Conservation (phyloP, 2,797 vertebrate species). For the Chaetodon trifasciatus region DNA sequence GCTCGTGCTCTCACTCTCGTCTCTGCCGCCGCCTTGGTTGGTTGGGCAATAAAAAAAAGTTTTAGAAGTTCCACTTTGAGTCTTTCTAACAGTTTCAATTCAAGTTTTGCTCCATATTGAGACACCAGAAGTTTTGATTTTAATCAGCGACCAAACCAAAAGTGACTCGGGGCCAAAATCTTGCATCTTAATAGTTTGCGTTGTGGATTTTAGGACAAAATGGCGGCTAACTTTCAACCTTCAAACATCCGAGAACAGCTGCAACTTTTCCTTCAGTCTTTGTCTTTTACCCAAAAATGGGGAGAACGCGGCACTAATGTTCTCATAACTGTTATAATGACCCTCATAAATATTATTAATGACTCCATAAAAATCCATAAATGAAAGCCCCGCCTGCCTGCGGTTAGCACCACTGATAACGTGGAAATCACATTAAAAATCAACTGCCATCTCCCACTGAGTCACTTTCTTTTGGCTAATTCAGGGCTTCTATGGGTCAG, state of each 20-base stretch:
- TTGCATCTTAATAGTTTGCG: background rate
- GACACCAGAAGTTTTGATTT: background rate
- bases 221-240: background rate
- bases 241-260: background rate
- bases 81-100: constrained; percentile 16
- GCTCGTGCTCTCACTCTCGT: constrained; percentile 31
- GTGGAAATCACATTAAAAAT: constrained; percentile 11
- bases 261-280: background rate
- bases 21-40: background rate
- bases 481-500: constrained; percentile 21
- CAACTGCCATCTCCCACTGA: background rate
- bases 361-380: background rate
- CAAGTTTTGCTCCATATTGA: background rate
- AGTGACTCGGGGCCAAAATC: background rate
- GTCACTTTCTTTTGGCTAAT: constrained; percentile 14
- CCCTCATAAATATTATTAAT: constrained; percentile 40
- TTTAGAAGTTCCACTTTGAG: constrained; percentile 14
- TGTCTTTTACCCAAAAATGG: background rate
- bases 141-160: background rate
- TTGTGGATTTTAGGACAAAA: background rate
- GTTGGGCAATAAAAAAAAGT: constrained; percentile 30
- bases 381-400: background rate
- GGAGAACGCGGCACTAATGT: background rate
- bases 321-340: constrained; percentile 16
- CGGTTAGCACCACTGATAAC: background rate